Percentiles rank a stretch among this genome's conserved stretches.
Evolutionary conservation across 92 coral and sea anemone genomes (phyloP).

Genomic region (Anthopleura xanthogrammica): DNA sequence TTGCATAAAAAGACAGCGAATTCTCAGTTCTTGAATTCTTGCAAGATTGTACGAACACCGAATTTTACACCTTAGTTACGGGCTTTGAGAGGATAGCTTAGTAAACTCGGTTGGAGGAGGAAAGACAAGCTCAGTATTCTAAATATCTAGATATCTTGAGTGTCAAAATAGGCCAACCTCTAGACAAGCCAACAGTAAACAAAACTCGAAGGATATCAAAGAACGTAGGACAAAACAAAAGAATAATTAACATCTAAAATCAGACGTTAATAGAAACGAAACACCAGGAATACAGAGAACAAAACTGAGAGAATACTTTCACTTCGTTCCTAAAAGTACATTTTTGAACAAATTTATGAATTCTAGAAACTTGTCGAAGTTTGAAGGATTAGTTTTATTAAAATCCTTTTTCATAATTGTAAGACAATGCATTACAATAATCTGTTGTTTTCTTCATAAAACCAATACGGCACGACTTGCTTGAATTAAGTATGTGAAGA

Average conservation of each 20-base stretch:
- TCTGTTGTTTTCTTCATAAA: background rate
- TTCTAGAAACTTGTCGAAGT: background rate
- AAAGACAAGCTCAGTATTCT: background rate
- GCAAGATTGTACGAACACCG: background rate
- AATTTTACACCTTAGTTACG: background rate
- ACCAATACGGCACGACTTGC: background rate
- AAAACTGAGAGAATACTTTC: background rate
- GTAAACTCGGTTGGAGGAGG: background rate
- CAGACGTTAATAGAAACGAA: background rate
- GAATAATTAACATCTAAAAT: slow-evolving; percentile 16
- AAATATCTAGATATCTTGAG: too few relatives aligned
- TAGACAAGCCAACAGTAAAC: slow-evolving; percentile 11
- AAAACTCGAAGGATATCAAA: slow-evolving; percentile 10
- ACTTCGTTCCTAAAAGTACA: background rate
- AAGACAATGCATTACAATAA: background rate
- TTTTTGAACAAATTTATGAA: background rate
- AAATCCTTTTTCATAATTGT: background rate
- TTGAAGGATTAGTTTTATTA: background rate
- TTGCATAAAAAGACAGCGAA: background rate
- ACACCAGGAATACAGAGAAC: background rate
- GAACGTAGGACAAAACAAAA: background rate
- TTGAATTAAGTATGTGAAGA: background rate
- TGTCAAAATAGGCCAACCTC: background rate
- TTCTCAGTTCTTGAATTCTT: background rate
- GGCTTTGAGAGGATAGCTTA: background rate